A percentile compares a stretch with the other conserved stretches of the same genome.
These are phyloP conservation scores for Tipula vernalis DNA, from an alignment of 2,888 invertebrate genomes.

Conservation along the genomic window DNA sequence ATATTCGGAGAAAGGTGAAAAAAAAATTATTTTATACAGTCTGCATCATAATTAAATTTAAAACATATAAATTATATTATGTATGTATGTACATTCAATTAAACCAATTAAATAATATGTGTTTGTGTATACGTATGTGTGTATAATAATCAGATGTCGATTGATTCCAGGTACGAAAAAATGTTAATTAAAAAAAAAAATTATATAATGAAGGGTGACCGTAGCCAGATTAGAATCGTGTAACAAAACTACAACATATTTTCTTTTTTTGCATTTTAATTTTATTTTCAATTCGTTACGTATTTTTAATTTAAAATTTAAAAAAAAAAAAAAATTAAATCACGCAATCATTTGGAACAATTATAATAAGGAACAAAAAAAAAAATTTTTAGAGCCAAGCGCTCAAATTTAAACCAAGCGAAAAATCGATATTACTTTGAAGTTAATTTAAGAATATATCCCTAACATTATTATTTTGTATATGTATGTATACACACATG, in stretches of 20 bases:
- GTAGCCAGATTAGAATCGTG: neutral
- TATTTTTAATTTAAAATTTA: neutral
- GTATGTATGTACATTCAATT: neutral
- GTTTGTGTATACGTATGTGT: neutral
- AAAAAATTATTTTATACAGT: neutral
- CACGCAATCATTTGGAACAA: constrained; percentile 4
- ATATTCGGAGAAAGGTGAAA: neutral
- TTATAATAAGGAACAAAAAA: neutral
- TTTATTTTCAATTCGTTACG: neutral
- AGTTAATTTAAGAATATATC: neutral
- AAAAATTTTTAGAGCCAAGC: neutral
- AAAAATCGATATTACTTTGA: neutral
- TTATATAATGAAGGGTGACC: neutral
- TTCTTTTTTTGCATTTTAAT: neutral
- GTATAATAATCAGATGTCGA: neutral
- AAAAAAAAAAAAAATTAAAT: neutral
- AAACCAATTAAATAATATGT: neutral
- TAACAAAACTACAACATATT: neutral
- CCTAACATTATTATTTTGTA: neutral
- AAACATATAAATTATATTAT: neutral
- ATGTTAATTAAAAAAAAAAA: neutral
- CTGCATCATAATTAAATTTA: neutral
- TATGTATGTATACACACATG: neutral
- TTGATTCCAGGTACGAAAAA: neutral
- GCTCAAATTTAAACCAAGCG: neutral